A percentile compares a stretch with the other conserved stretches of the same genome.
phyloP scores from a whole-genome alignment of 2,797 vertebrate genomes.

The Pangasius sanitwongsei region DNA sequence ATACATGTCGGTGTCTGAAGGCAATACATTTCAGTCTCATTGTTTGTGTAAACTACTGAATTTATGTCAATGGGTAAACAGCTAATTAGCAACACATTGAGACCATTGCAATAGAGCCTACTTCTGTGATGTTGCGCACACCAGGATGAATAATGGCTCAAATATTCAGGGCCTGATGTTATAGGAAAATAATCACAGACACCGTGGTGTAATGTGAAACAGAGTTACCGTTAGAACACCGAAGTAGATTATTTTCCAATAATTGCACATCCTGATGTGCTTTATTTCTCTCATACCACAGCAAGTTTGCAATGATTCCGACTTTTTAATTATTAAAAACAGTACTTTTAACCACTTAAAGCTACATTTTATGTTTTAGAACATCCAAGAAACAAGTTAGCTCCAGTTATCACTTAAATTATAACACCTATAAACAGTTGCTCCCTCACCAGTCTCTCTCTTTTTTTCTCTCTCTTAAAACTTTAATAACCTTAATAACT shows the following conservation, averaged over 20 bases:
- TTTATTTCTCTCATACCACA: too few species aligned
- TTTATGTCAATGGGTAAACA: not conserved
- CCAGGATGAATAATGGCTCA: not conserved
- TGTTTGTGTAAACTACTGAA: not conserved
- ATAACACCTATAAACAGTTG: too few species aligned
- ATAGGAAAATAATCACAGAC: not conserved
- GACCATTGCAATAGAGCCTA: not conserved
- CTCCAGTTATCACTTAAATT: too few species aligned
- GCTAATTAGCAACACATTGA: not conserved
- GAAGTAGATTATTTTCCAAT: not conserved
- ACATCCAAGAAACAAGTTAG: too few species aligned
- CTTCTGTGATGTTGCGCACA: not conserved
- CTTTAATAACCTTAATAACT: too few species aligned
- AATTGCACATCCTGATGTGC: too few species aligned
- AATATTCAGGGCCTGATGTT: not conserved
- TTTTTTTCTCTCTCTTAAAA: too few species aligned
- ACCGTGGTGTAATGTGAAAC: not conserved
- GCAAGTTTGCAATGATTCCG: too few species aligned
- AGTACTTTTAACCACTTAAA: not conserved
- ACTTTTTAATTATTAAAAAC: not conserved
- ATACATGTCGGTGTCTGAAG: not conserved
- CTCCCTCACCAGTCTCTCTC: too few species aligned
- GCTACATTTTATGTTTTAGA: too few species aligned
- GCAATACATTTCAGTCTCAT: not conserved
- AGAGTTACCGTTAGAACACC: not conserved